Evolutionary conservation across 2,888 invertebrate genomes (phyloP).

Genomic region (Drosophila tanythrix): DNA sequence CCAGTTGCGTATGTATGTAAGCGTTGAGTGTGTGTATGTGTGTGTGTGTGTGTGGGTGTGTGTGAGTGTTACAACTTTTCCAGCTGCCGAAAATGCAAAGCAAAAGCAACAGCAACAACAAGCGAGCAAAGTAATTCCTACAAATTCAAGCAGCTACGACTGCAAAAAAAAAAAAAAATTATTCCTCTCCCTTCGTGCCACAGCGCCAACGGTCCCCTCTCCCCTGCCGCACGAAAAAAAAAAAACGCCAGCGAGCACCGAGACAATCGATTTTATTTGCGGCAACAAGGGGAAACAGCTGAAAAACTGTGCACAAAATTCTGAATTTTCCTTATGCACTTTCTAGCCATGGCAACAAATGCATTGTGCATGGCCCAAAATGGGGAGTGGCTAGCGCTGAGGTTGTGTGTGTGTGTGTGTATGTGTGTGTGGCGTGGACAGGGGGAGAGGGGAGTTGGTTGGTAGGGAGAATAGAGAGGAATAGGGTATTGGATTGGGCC

Average conservation of each 20-base stretch:
- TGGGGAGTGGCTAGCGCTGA: slow-evolving; percentile 7
- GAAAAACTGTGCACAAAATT: slow-evolving; percentile 40
- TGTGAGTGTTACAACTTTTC: slow-evolving; percentile 49
- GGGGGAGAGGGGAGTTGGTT: background rate
- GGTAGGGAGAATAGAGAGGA: background rate
- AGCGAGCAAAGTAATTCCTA: slow-evolving; percentile 19
- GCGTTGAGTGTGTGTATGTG: background rate
- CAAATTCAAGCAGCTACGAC: slow-evolving; percentile 10
- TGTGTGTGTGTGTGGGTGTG: slow-evolving; percentile 19
- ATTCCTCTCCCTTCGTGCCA: background rate
- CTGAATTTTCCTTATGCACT: slow-evolving; percentile 46
- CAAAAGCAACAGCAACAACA: slow-evolving; percentile 11
- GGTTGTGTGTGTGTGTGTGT: background rate
- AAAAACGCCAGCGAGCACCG: slow-evolving; percentile 2
- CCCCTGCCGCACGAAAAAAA: background rate
- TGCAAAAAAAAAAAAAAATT: background rate
- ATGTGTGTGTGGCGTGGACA: background rate
- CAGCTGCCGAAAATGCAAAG: slow-evolving; percentile 61
- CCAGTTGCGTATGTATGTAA: slow-evolving; percentile 37
- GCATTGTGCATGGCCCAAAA: slow-evolving; percentile 11
- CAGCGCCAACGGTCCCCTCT: too few species aligned
- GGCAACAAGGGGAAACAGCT: slow-evolving; percentile 15
- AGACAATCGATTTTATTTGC: slow-evolving; percentile 55
- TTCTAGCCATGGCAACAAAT: slow-evolving; percentile 5
- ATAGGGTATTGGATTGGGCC: slow-evolving; percentile 2